phyloP scores from a whole-genome alignment of 1,140 invertebrate genomes.

The Nephila pilipes region DNA sequence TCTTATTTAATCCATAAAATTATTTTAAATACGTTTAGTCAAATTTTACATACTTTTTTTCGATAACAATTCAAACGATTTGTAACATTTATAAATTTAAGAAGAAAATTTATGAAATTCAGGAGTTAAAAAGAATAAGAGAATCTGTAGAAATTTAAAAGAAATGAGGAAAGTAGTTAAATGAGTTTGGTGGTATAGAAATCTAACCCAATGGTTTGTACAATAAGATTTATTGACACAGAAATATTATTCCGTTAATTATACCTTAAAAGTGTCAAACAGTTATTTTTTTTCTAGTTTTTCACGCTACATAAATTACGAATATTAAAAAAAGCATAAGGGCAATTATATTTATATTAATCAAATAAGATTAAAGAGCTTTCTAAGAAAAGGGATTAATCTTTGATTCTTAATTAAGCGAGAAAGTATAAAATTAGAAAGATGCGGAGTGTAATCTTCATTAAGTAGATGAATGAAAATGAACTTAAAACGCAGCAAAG shows the following conservation, averaged over 20 bases:
- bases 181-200: too few relatives aligned
- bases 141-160: too few relatives aligned
- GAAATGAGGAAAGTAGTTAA: too few relatives aligned
- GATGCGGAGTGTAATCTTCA: background rate
- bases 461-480: background rate
- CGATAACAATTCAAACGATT: too few relatives aligned
- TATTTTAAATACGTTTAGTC: too few relatives aligned
- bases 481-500: background rate
- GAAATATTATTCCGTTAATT: background rate
- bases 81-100: too few relatives aligned
- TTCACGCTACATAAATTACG: background rate
- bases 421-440: constrained; percentile 24
- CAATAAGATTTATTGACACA: background rate
- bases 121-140: too few relatives aligned
- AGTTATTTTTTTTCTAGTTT: background rate
- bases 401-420: constrained; percentile 6
- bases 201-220: background rate
- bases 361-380: background rate
- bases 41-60: too few relatives aligned
- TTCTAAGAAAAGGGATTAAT: background rate
- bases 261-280: background rate
- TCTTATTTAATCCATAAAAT: too few relatives aligned
- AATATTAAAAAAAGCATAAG: background rate
- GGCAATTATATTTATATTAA: constrained; percentile 29
- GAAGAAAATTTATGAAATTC: too few relatives aligned